These are phyloP conservation scores for Myripristis jacobus DNA, from an alignment of 2,797 vertebrate genomes.

Conservation along the genomic window DNA sequence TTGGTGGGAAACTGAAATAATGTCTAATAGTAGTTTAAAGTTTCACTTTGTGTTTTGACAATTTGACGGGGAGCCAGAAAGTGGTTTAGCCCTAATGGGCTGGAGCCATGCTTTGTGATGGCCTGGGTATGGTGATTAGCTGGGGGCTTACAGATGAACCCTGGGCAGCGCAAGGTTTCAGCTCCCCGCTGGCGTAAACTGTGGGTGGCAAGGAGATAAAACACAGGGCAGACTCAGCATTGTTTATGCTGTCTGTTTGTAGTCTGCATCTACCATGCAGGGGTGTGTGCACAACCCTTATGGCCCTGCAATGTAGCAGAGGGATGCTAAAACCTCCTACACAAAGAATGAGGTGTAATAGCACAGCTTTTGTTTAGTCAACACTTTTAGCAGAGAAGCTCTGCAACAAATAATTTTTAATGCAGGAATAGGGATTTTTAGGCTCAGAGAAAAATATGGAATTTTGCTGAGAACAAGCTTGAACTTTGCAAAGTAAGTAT, in stretches of 20 bases:
- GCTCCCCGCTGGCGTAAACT: conserved; percentile 71
- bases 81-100: conserved; percentile 54
- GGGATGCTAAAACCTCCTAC: conserved; percentile 60
- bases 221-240: conserved; percentile 58
- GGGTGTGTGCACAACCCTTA: conserved; percentile 51
- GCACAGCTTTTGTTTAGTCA: conserved; percentile 49
- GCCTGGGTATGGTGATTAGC: conserved; percentile 67
- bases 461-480: not conserved
- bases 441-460: not conserved
- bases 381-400: conserved; percentile 13
- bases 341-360: conserved; percentile 30
- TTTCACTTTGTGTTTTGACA: conserved; percentile 78
- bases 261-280: conserved; percentile 61
- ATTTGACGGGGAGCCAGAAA: conserved; percentile 69
- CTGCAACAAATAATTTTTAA: not conserved
- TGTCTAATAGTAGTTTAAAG: conserved; percentile 71
- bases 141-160: conserved; percentile 59
- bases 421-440: not conserved
- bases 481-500: not conserved
- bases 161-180: conserved; percentile 64
- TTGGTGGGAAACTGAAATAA: conserved; percentile 67
- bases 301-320: conserved; percentile 57
- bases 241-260: conserved; percentile 82
- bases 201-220: conserved; percentile 84
- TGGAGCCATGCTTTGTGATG: conserved; percentile 66